Base-by-base conservation (phyloP, 2,797 vertebrate species). In the Hylomyscus alleni region DNA sequence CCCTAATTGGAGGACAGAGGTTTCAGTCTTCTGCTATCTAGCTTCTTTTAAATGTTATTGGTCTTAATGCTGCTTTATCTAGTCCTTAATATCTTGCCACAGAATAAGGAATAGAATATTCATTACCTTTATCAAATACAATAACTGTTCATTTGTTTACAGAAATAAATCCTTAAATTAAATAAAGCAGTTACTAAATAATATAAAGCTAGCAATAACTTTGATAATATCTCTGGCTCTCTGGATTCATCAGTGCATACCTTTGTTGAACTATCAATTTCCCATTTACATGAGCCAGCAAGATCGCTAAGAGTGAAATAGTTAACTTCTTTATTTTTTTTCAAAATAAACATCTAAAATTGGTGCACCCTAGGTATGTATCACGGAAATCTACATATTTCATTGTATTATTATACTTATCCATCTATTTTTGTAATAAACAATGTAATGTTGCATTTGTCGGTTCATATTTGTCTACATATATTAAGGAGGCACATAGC, bases 41-140 rank as follows among this genome's bases (percentile, higher is more conserved):
- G 2, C 12, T 58, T 26, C 54, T 58, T 82, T 82, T 37, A 58
- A n/a, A 37, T 58, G 34, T 80, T n/a, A n/a, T 26, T 58, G 22
- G 54, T 29, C 24, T 37, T 83, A 60, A 4, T 62, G 56, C 3
- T 60, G 13, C 13, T 40, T 82, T 82, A 24, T 8, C 22, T 22
- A 82, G n/a, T 3, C 4, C 44, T 50, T 82, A 58, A 15, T 40
- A 60, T 62, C 12, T 14, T 62, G 56, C 22, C 81, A 83, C 10
- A 14, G 13, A 69, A 40, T 83, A 87, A 69, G 14, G 67, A 93
- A 87, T 54, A 85, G 65, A 87, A 60, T 83, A 89, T 78, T 94
- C n/a, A 83, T 94, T n/a, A 75, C 72, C 76, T 52, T 69, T 44
- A 90, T 22, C 7, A 88, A 20, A 73, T 52, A 47, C 4, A 44